Evolutionary conservation across 2,113 vertebrate genomes (phyloP).

Genomic region (Notechis scutatus): DNA sequence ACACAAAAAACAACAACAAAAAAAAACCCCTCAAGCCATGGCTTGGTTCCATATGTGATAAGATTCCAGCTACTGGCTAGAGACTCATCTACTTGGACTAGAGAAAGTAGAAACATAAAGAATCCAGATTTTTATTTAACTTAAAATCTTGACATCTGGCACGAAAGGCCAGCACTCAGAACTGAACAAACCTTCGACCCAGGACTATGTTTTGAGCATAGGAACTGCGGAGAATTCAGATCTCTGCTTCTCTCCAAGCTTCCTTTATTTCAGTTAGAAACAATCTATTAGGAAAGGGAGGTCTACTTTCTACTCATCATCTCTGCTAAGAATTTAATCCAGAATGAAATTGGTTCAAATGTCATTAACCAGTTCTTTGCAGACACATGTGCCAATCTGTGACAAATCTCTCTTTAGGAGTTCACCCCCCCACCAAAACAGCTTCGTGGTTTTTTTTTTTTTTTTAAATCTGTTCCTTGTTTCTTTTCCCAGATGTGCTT

Average conservation of each 20-base stretch:
- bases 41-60: neutral
- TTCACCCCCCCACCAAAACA: neutral
- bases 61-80: neutral
- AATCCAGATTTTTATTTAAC: neutral
- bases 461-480: neutral
- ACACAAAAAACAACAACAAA: neutral
- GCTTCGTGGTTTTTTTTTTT: neutral
- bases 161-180: neutral
- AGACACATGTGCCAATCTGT: neutral
- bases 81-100: neutral
- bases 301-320: neutral
- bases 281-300: neutral
- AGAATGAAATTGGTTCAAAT: neutral
- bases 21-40: neutral
- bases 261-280: neutral
- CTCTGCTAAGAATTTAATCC: neutral
- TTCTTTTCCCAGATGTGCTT: neutral
- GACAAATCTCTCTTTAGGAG: neutral
- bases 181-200: neutral
- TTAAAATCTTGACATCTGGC: too few species aligned
- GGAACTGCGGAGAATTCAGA: neutral
- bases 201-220: neutral
- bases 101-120: neutral
- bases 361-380: neutral
- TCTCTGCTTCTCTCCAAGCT: neutral